Base-by-base conservation (phyloP, 1,140 invertebrate species). In the Drosophila dunni region DNA sequence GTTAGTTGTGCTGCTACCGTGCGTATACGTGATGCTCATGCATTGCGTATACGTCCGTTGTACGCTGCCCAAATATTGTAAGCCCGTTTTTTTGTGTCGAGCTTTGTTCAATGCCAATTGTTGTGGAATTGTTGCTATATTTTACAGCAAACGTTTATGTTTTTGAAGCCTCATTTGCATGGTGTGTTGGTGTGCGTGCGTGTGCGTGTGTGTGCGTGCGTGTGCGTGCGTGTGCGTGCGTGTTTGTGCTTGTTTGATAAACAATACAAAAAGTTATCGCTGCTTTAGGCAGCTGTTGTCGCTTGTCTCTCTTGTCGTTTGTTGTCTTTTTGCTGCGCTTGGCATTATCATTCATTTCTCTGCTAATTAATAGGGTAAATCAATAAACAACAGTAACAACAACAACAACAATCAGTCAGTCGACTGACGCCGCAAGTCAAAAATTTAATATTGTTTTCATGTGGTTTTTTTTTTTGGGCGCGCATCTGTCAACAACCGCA, bases 311-410 rank as follows among this genome's bases (percentile, higher is more conserved):
- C 17, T 29, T 48, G 50, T 38, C 54, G 54, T 10, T 24, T 24
- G 54, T 40, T 57, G 50, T 7, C 42, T 15, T 24, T 46, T 24
- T 46, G 33, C 13, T 61, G 66, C 33, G 24, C 10, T 42, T 61
- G 66, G 24, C 53, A 67, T 73, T 73, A 67, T 67, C 66, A 73
- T 34, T 66, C 63, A 60, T 67, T 60, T 67, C 63, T 53, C 60
- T 67, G 70, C 70, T 73, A 73, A 73, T 73, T 73, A 73, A 67
- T 73, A 60, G 63, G 46, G 70, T 73, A 73, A 73, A 73, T 56
- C 70, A 66, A 73, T 73, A 73, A 73, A 73, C 70, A 48, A 60
- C 45, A 36, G 29, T 15, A 11, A 13, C 36, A 42, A 45, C 40
- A 67, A 46, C 38, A 67, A 40, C 54, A 60, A 54, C 17, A 29